These are phyloP conservation scores for Genyomyrus donnyi DNA, from an alignment of 2,113 vertebrate species.

Conservation along the genomic window DNA sequence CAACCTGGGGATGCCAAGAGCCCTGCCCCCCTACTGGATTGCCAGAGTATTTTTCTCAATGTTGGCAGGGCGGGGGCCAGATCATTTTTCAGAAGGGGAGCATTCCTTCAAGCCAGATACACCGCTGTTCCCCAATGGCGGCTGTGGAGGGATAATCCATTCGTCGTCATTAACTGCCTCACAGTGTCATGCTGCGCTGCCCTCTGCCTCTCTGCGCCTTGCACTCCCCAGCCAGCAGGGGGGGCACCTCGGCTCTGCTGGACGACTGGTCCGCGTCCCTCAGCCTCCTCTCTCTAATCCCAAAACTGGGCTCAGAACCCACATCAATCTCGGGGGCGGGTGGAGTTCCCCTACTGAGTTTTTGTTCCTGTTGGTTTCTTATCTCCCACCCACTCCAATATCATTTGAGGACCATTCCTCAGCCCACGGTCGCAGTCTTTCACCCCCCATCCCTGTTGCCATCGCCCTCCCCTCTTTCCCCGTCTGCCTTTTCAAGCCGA, in stretches of 20 bases:
- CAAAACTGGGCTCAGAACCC: not conserved
- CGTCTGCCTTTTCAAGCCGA: not conserved
- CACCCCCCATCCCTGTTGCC: not conserved
- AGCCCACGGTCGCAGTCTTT: not conserved
- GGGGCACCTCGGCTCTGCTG: not conserved
- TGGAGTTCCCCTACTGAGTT: not conserved
- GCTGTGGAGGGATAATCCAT: constrained; percentile 49
- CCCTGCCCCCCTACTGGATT: not conserved
- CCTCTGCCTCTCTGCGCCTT: constrained; percentile 16
- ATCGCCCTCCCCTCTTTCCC: not conserved
- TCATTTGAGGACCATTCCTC: too few species aligned
- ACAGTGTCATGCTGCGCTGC: constrained; percentile 28
- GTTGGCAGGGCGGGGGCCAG: not conserved
- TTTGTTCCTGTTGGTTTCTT: not conserved
- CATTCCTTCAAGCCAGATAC: constrained; percentile 22
- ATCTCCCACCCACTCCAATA: not conserved
- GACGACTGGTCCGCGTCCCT: not conserved
- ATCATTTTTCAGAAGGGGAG: constrained; percentile 24
- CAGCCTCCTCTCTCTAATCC: not conserved
- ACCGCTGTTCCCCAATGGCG: constrained; percentile 10
- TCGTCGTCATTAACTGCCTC: constrained; percentile 51
- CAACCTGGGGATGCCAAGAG: not conserved
- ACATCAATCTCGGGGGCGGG: not conserved
- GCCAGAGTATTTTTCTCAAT: not conserved
- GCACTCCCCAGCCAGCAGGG: not conserved